Percentiles rank a stretch among this genome's conserved stretches.
phyloP scores from a whole-genome alignment of 2,113 vertebrate species.

The Vombatus ursinus region DNA sequence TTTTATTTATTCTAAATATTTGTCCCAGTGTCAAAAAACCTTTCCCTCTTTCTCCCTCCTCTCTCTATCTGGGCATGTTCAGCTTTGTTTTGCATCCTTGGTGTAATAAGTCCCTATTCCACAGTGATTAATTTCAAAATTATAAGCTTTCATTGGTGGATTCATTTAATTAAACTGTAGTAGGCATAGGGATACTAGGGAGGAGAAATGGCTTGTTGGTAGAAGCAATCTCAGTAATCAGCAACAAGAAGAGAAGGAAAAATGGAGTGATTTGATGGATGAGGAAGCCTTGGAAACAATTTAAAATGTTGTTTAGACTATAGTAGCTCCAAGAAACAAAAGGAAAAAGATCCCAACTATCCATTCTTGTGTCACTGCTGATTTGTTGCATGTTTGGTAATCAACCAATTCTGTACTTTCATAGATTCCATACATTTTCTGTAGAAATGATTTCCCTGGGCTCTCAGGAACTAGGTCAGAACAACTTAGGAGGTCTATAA shows the following conservation, averaged over 20 bases:
- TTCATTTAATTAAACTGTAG: neutral
- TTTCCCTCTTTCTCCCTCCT: neutral
- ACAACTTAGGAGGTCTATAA: neutral
- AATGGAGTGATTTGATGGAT: constrained; percentile 3
- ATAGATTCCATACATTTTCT: accelerated
- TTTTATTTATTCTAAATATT: neutral
- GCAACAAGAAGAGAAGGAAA: neutral
- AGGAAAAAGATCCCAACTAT: neutral
- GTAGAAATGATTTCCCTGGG: neutral
- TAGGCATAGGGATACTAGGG: neutral
- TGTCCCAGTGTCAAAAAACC: neutral
- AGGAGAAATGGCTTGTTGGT: neutral
- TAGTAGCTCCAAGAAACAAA: constrained; percentile 1
- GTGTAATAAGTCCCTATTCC: neutral
- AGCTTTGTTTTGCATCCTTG: neutral
- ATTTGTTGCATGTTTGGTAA: neutral
- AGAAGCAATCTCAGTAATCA: neutral
- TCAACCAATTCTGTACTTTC: neutral
- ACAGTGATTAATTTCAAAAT: neutral
- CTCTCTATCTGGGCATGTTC: neutral
- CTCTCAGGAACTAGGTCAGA: neutral
- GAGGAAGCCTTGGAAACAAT: neutral
- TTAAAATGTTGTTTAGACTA: neutral
- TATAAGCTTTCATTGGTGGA: neutral
- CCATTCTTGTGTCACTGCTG: neutral